Evolutionary conservation across 2,797 vertebrate genomes (phyloP).

Genomic region (Mionectes olivaceus): DNA sequence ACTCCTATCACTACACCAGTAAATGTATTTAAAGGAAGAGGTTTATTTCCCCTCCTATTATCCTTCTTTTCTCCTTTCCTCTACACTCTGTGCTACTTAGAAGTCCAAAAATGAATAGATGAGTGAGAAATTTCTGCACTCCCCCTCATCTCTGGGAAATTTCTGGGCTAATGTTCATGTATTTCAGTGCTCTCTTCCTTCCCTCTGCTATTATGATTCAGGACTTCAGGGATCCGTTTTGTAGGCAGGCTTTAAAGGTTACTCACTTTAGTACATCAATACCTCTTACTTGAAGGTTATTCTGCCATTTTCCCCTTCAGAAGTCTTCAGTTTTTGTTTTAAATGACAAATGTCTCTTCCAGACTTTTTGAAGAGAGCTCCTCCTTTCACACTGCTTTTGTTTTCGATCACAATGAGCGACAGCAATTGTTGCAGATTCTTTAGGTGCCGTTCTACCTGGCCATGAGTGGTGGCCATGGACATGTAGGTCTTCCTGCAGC

Average conservation of each 20-base stretch:
- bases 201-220: neutral
- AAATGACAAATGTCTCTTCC: constrained; percentile 24
- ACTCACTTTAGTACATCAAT: constrained; percentile 49
- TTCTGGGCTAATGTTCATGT: neutral
- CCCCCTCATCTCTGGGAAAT: neutral
- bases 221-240: constrained; percentile 39
- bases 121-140: constrained; percentile 25
- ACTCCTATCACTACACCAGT: neutral
- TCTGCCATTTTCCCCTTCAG: constrained; percentile 4
- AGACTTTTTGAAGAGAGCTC: neutral
- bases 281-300: constrained; percentile 46
- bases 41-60: constrained; percentile 21
- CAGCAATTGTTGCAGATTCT: neutral
- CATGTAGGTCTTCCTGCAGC: neutral
- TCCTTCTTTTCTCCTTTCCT: neutral
- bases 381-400: neutral
- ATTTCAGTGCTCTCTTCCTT: constrained; percentile 1
- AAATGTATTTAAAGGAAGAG: constrained; percentile 21
- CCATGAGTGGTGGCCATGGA: neutral
- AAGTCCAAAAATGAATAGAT: constrained; percentile 30
- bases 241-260: constrained; percentile 61
- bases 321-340: constrained; percentile 46
- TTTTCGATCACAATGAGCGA: neutral
- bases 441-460: neutral
- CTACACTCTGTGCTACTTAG: neutral